A percentile compares a stretch with the other conserved stretches of the same genome.
Conservation (phyloP, 2,797 vertebrate genomes). For the Oryzias sinensis region DNA sequence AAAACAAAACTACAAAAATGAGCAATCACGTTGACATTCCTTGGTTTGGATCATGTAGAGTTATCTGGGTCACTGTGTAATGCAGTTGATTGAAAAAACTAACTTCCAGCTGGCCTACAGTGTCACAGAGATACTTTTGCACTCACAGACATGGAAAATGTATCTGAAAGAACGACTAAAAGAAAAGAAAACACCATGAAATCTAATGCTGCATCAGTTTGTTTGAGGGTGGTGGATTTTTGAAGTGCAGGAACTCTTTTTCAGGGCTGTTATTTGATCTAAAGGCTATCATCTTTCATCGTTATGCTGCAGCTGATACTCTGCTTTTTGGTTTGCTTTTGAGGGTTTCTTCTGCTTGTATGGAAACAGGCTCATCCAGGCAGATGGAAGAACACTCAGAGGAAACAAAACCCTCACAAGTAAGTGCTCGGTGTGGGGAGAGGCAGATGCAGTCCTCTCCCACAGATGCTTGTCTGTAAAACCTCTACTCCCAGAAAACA, state of each 20-base stretch:
- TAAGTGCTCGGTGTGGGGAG: too few relatives aligned
- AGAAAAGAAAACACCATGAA: constrained; percentile 6
- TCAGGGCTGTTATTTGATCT: constrained; percentile 14
- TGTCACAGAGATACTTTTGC: too few relatives aligned
- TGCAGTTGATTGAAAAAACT: too few relatives aligned
- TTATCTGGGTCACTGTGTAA: too few relatives aligned
- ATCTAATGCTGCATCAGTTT: neutral
- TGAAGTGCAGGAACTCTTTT: constrained; percentile 4
- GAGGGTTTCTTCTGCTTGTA: neutral
- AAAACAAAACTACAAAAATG: too few relatives aligned
- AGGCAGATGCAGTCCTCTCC: too few relatives aligned
- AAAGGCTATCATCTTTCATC: constrained; percentile 13
- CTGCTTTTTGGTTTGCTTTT: constrained; percentile 1
- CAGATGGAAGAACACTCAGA: constrained; percentile 10
- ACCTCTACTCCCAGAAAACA: too few relatives aligned
- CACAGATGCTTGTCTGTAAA: too few relatives aligned
- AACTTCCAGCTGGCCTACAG: too few relatives aligned
- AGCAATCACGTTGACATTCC: too few relatives aligned
- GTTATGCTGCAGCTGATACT: constrained; percentile 1
- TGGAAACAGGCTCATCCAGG: constrained; percentile 17
- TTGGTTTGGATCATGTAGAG: too few relatives aligned
- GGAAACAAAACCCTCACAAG: constrained; percentile 3
- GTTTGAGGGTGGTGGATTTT: constrained; percentile 15
- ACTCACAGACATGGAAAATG: neutral
- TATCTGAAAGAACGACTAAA: constrained; percentile 11